Evolutionary conservation across 2,888 invertebrate genomes (phyloP), one percentile per base, ranked within the genome.

Genomic region (Euplagia quadripunctaria): DNA sequence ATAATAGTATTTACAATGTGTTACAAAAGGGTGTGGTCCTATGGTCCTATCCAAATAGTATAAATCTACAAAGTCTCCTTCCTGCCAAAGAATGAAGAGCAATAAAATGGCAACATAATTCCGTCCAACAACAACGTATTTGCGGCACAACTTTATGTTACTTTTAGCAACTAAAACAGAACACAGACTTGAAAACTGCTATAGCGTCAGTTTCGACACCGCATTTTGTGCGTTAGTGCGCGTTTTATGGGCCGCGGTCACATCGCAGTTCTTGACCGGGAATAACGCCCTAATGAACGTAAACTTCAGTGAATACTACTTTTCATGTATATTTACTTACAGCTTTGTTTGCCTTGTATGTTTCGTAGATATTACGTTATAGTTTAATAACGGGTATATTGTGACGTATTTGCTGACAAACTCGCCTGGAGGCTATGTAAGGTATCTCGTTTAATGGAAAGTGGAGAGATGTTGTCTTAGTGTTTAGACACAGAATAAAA

Each of bases 311-410:
- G 72, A 68, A 76, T 73, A 79, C 71, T 71, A 52, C 64, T 70
- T 75, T 73, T 83, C 71, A 77, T 67, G 20, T 42, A 63, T 80
- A 80, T 84, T 80, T 76, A 71, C 75, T 80, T 77, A 74, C 63
- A 77, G 73, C 82, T 82, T 78, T 68, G 77, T 84, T 82, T 77
- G 68, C 71, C 51, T 64, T 64, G 75, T 83, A 77, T 75, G 76
- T 84, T 83, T 76, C 66, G 72, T 76, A 16, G 74, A 78, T 76
- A 66, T 76, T 80, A 69, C 75, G 68, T 51, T 77, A 73, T 78
- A 46, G 20, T 70, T 58, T 20, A 58, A 58, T 11, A 58, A 55
- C n/a, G 8, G n/a, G 17, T 55, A 61, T 31, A 31, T 61, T 61
- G 3, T 61, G 20, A 14, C 20, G 4, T 20, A 4, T 58, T 20